These are phyloP conservation scores for Astreopora myriophthalma DNA, from an alignment of 64 coral and sea anemone genomes.

Conservation along the genomic window DNA sequence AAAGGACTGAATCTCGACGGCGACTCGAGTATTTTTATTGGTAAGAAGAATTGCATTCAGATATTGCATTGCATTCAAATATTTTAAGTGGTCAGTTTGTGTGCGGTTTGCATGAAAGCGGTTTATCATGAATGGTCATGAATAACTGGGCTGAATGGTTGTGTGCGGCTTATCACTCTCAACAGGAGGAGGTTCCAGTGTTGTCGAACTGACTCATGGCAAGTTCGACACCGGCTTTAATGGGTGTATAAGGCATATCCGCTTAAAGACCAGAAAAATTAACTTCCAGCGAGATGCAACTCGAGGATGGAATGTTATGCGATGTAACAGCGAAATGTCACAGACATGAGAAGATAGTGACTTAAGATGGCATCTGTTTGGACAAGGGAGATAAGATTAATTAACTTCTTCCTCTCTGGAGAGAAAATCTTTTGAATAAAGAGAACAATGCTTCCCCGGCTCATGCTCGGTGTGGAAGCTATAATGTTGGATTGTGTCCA, in stretches of 20 bases:
- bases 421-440: not conserved
- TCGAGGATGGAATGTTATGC: constrained; percentile 40
- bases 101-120: no score
- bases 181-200: constrained; percentile 56
- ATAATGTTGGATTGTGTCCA: no score
- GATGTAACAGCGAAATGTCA: not conserved
- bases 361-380: not conserved
- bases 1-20: constrained; percentile 31
- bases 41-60: not conserved
- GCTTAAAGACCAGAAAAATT: constrained; percentile 41
- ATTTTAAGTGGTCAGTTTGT: no score
- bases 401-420: not conserved
- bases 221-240: constrained; percentile 10
- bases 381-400: not conserved
- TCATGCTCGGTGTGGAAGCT: no score
- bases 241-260: constrained; percentile 50
- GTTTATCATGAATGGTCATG: no score
- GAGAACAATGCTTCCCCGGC: not conserved
- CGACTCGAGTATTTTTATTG: constrained; percentile 42
- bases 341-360: not conserved
- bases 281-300: constrained; percentile 23
- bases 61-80: no score
- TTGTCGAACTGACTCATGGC: constrained; percentile 14
- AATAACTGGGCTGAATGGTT: no score
- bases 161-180: not conserved